Conservation (phyloP, 2,113 vertebrate species). For the Pluvialis apricaria region DNA sequence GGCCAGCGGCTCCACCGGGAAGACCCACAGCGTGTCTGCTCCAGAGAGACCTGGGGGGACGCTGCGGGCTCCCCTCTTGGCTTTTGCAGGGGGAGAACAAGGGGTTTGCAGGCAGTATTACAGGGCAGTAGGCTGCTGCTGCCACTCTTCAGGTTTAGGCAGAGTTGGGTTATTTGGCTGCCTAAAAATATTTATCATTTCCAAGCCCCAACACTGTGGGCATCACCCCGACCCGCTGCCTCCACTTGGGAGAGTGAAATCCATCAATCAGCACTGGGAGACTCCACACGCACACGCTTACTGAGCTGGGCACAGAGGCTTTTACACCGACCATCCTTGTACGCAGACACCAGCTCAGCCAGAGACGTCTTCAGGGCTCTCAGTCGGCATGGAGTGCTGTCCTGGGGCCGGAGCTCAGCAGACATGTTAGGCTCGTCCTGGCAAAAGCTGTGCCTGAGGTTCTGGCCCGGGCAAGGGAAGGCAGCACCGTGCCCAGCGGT, state of each 20-base stretch:
- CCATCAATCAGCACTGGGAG: background rate
- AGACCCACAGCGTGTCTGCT: background rate
- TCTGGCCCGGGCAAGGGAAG: background rate
- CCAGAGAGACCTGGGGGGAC: background rate
- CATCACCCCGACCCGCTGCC: background rate
- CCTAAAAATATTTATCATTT: background rate
- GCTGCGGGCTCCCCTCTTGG: accelerated
- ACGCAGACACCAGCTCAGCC: background rate
- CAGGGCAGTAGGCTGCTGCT: background rate
- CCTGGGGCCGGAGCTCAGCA: background rate
- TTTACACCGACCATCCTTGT: accelerated
- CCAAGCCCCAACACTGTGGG: background rate
- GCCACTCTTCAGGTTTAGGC: background rate
- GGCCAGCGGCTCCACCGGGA: accelerated
- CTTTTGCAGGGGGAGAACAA: too few relatives aligned
- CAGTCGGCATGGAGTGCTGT: background rate
- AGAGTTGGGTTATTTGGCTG: background rate
- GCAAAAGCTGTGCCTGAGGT: background rate
- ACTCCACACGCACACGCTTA: accelerated
- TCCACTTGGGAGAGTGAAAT: accelerated
- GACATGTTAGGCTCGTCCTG: background rate
- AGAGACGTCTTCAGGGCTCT: background rate
- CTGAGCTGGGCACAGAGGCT: background rate
- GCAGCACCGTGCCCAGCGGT: accelerated
- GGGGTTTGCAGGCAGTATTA: accelerated